Conservation (phyloP, 2,888 invertebrate species). For the Oscheius onirici region DNA sequence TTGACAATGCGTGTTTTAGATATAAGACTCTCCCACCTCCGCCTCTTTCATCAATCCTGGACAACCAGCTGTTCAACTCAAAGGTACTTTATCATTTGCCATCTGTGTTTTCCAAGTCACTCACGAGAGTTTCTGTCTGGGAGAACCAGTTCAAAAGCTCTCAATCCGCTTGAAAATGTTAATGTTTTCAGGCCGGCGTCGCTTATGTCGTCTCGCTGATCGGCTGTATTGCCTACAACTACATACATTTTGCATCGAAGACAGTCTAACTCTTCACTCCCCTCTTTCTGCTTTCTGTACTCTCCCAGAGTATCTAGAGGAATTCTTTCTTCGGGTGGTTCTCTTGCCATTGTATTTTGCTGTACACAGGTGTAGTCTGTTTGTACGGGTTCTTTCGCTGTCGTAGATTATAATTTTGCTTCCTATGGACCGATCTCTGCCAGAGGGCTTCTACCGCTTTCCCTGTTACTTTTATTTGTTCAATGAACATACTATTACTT, state of each 20-base stretch:
- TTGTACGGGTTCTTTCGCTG: constrained; percentile 14
- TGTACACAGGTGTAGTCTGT: constrained; percentile 8
- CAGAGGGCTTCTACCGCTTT: constrained; percentile 18
- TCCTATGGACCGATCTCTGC: constrained; percentile 5
- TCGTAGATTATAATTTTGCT: neutral
- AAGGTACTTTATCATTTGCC: constrained; percentile 12
- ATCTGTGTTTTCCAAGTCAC: too few species aligned
- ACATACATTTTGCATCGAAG: constrained; percentile 10
- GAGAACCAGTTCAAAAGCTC: too few species aligned
- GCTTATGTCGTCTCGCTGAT: constrained; percentile 37
- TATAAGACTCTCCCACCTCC: constrained; percentile 1
- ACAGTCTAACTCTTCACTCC: neutral
- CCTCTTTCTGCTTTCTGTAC: constrained; percentile 10
- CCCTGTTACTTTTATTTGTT: neutral
- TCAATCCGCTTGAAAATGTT: neutral
- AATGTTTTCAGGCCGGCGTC: constrained; percentile 37
- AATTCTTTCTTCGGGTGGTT: constrained; percentile 23
- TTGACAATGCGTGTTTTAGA: neutral
- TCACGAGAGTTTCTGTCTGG: too few species aligned
- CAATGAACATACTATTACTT: constrained; percentile 3
- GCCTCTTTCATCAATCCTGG: constrained; percentile 26
- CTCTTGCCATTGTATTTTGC: neutral
- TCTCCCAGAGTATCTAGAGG: constrained; percentile 17
- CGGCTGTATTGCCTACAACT: constrained; percentile 36
- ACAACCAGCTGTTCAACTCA: constrained; percentile 31